Base-by-base conservation (phyloP, 2,797 vertebrate species). In the Lacerta agilis region DNA sequence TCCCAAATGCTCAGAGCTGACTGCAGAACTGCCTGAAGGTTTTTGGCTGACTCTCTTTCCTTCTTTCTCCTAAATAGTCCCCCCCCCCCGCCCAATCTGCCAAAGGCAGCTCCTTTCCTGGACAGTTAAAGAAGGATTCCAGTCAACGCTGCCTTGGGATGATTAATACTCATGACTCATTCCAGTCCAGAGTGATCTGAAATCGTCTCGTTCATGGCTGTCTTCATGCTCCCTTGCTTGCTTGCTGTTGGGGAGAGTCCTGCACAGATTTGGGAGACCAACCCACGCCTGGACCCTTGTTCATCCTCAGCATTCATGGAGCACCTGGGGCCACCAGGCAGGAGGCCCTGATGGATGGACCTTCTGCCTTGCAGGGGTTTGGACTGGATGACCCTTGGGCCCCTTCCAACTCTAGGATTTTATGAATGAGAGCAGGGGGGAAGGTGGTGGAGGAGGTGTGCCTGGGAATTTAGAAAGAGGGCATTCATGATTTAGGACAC, bases 1-100 rank as follows among this genome's bases (percentile, higher is more conserved):
- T 93, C 91, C 92, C 90, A 85, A 90, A 71, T 27, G 81, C 78
- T 82, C 86, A 88, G 85, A 66, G 92, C 88, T 87, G 89, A 3
- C 1, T 29, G 49, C 49, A 55, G 13, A 33, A 49, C 43, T 3
- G 76, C 83, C 88, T 79, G 75, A 29, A 92, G 90, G 78, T 87
- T 85, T 88, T 75, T 89, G 80, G 58, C 8, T 76, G 87, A 87
- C 86, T 49, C 85, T 33, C 13, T 85, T 80, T 41, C 0, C 1
- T 82, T 43, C 15, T 43, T 6, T 75, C 69, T n/a, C 83, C 45
- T 66, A 75, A 76, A 71, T 29, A 73, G n/a, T 20, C 73, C 84
- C 61, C 0, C 0, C 27, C 1, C 0, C 33, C 85, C 55, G 1
- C 33, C 5, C 43, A 2, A 78, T 13, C 49, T 2, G 27, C 27